Evolutionary conservation across 2,797 vertebrate species (phyloP).

Genomic region (Micrastur ruficollis): DNA sequence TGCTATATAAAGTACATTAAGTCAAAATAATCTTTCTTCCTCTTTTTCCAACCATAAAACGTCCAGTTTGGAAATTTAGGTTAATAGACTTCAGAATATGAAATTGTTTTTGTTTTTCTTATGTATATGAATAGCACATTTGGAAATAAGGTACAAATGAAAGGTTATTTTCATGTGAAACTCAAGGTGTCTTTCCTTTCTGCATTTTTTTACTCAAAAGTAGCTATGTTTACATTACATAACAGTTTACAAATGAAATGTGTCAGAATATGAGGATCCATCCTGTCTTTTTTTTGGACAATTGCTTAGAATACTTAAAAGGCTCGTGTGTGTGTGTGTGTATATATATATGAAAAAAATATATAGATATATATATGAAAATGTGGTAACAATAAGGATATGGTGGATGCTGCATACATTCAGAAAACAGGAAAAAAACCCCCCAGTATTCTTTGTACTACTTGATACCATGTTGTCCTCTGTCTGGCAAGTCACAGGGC

Average conservation of each 20-base stretch:
- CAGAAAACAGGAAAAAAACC: background rate
- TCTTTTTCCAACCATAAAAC: background rate
- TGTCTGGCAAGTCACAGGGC: background rate
- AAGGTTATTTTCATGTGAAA: background rate
- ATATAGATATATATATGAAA: background rate
- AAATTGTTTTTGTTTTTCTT: background rate
- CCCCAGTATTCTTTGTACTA: background rate
- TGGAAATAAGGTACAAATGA: background rate
- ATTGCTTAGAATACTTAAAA: background rate
- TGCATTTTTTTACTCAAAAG: background rate
- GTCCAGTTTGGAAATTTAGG: background rate
- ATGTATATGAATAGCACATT: background rate
- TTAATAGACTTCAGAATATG: background rate
- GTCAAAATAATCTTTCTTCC: background rate
- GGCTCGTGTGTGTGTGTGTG: background rate
- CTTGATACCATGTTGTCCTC: background rate
- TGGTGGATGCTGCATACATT: background rate
- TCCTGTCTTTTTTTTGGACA: background rate
- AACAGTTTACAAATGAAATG: background rate
- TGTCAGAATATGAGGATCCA: background rate
- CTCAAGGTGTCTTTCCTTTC: background rate
- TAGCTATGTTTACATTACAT: no score
- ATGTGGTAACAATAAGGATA: background rate
- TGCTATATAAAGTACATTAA: background rate
- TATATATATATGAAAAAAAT: background rate